Conservation (phyloP, 2,113 vertebrate species). For the Neomonachus schauinslandi region DNA sequence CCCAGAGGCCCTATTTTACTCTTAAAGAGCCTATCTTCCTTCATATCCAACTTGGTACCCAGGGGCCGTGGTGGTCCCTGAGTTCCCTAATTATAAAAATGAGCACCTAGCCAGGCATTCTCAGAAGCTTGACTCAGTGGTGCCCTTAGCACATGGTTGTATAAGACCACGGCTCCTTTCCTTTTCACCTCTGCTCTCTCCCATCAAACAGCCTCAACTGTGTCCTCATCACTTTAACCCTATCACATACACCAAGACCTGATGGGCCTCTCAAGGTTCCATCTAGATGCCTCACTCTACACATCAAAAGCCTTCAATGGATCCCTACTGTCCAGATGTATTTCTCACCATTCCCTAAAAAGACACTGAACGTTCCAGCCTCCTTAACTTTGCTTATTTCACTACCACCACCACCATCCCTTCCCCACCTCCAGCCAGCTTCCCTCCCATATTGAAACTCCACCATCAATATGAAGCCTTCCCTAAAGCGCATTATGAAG, state of each 20-base stretch:
- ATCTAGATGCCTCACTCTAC: background rate
- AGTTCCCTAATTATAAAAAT: background rate
- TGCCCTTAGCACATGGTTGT: background rate
- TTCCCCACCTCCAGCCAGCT: background rate
- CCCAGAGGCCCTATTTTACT: background rate
- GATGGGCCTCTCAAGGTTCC: background rate
- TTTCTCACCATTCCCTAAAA: slow-evolving; percentile 14
- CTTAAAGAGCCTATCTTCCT: slow-evolving; percentile 3
- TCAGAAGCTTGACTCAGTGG: background rate
- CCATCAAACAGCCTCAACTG: background rate
- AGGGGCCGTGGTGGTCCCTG: background rate
- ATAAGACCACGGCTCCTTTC: background rate
- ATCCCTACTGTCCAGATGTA: background rate
- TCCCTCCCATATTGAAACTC: background rate
- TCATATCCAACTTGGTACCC: background rate
- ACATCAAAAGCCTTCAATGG: background rate
- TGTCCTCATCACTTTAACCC: background rate
- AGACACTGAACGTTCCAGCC: background rate
- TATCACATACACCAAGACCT: background rate
- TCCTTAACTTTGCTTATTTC: background rate
- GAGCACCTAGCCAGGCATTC: background rate
- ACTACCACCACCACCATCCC: background rate
- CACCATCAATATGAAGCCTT: background rate
- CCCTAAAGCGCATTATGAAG: background rate
- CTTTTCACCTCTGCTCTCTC: background rate